phyloP scores from a whole-genome alignment of 2,797 vertebrate species.

The Fundulus diaphanus region DNA sequence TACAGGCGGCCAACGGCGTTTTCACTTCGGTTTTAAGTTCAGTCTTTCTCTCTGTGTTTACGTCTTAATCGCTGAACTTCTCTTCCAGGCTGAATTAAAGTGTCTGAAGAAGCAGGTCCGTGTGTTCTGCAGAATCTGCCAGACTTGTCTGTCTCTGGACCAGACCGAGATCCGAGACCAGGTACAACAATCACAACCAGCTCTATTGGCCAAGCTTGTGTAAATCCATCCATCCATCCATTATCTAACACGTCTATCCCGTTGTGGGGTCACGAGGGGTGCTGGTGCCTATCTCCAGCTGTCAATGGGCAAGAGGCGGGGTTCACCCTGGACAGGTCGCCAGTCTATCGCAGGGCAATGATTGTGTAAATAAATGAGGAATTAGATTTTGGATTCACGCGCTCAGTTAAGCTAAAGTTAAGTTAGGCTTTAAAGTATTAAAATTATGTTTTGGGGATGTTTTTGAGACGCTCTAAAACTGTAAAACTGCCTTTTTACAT shows the following conservation, averaged over 20 bases:
- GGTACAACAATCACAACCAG: too few relatives aligned
- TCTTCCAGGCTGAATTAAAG: constrained; percentile 74
- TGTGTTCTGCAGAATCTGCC: constrained; percentile 82
- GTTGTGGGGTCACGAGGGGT: too few relatives aligned
- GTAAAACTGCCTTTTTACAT: background rate
- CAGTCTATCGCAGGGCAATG: too few relatives aligned
- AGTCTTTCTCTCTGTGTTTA: background rate
- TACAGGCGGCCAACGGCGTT: background rate
- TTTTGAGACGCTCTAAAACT: too few relatives aligned
- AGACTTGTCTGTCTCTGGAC: constrained; percentile 81
- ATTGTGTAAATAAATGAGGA: too few relatives aligned
- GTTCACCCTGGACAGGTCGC: too few relatives aligned
- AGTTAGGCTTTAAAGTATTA: background rate
- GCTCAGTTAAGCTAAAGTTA: background rate
- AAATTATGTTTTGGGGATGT: background rate
- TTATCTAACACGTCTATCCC: too few relatives aligned
- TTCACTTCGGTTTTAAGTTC: background rate
- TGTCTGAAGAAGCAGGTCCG: constrained; percentile 73
- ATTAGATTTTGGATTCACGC: too few relatives aligned
- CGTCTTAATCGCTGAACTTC: background rate
- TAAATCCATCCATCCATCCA: too few relatives aligned
- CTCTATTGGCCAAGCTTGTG: too few relatives aligned
- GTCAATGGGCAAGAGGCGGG: too few relatives aligned
- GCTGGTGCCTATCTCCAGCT: too few relatives aligned
- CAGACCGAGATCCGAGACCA: constrained; percentile 81